These are phyloP conservation scores for Pithecia hirsuta DNA, from an alignment of 2,797 vertebrate species.

Conservation along the genomic window DNA sequence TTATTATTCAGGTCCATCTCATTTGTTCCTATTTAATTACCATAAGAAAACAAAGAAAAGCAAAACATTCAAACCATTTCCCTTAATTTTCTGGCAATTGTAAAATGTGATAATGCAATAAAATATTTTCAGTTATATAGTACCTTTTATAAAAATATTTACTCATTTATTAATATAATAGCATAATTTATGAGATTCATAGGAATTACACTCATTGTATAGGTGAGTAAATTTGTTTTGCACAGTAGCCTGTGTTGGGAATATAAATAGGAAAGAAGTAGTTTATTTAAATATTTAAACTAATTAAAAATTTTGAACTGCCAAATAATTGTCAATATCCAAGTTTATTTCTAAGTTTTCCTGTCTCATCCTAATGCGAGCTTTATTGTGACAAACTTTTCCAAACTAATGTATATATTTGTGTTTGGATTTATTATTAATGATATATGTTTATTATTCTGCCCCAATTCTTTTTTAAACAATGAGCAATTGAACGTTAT, in stretches of 20 bases:
- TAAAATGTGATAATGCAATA: not conserved
- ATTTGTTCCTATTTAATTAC: slow-evolving; percentile 11
- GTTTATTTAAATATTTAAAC: slow-evolving; percentile 53
- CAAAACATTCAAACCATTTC: not conserved
- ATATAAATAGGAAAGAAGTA: slow-evolving; percentile 19
- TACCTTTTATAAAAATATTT: slow-evolving; percentile 22
- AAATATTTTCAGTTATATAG: slow-evolving; percentile 29
- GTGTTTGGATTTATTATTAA: slow-evolving; percentile 74
- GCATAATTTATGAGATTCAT: not conserved
- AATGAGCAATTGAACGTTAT: slow-evolving; percentile 56
- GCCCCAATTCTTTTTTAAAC: slow-evolving; percentile 73
- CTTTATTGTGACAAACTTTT: slow-evolving; percentile 49
- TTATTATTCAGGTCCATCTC: not conserved
- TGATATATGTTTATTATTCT: slow-evolving; percentile 66
- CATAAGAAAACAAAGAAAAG: not conserved
- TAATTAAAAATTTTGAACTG: slow-evolving; percentile 44
- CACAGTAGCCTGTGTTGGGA: not conserved
- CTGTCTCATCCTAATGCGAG: not conserved
- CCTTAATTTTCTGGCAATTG: slow-evolving; percentile 16
- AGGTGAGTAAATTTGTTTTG: not conserved
- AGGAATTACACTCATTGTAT: not conserved
- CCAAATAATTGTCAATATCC: not conserved
- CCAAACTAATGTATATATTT: slow-evolving; percentile 60
- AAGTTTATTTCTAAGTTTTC: slow-evolving; percentile 48
- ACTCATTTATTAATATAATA: slow-evolving; percentile 36